These are phyloP conservation scores for Anabas testudineus DNA, from an alignment of 2,797 vertebrate genomes.

Conservation along the genomic window DNA sequence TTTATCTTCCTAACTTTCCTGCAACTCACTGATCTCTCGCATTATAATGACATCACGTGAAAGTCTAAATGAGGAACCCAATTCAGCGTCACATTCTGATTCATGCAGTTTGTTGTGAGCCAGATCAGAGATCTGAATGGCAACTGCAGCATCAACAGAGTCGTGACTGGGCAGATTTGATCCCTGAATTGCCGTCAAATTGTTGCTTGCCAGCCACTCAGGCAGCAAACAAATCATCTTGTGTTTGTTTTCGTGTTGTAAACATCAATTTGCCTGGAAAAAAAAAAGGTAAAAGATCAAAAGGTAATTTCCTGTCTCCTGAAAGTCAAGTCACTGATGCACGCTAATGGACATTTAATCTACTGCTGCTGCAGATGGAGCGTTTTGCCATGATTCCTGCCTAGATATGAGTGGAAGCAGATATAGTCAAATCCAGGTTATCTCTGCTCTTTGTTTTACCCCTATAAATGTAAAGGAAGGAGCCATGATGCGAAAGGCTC, in stretches of 20 bases:
- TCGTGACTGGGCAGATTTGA: conserved; percentile 12
- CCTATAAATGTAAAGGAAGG: conserved; percentile 48
- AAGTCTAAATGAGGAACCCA: conserved; percentile 30
- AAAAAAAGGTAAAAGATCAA: conserved; percentile 48
- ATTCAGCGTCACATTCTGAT: conserved; percentile 22
- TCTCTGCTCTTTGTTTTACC: conserved; percentile 53
- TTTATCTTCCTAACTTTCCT: background rate
- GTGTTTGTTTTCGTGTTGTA: conserved; percentile 43
- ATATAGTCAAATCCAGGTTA: conserved; percentile 40
- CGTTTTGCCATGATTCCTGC: conserved; percentile 23
- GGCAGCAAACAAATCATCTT: conserved; percentile 10
- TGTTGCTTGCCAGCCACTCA: conserved; percentile 13
- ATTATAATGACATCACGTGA: conserved; percentile 8
- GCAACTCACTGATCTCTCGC: background rate
- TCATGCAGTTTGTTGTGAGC: conserved; percentile 5
- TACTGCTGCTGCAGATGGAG: conserved; percentile 22
- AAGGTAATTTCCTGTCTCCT: conserved; percentile 66
- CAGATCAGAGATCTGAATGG: conserved; percentile 15
- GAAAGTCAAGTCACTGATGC: conserved; percentile 50
- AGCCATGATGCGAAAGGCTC: conserved; percentile 65
- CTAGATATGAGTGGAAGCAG: conserved; percentile 38
- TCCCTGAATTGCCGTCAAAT: conserved; percentile 22
- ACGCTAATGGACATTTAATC: conserved; percentile 64
- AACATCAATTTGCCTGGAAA: conserved; percentile 48
- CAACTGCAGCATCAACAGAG: conserved; percentile 4